phyloP scores from a whole-genome alignment of 1,140 invertebrate species.

The Drosophila ercepeae region DNA sequence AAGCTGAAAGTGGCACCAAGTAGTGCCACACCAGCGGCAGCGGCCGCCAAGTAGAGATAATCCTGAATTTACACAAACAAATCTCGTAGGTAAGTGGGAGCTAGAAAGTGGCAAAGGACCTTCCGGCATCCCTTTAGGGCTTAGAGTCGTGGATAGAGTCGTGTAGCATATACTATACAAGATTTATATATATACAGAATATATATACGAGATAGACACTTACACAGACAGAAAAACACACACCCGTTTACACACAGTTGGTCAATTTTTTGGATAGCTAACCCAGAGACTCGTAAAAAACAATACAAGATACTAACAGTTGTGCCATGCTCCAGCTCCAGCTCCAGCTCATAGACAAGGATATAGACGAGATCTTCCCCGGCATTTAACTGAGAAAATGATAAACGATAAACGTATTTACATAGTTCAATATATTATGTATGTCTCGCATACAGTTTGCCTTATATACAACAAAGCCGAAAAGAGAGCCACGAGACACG shows the following conservation, averaged over 20 bases:
- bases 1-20: conserved; percentile 71
- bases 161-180: conserved; percentile 75
- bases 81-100: conserved; percentile 58
- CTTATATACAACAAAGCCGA: conserved; percentile 72
- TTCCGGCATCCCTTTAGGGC: conserved; percentile 20
- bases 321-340: conserved; percentile 53
- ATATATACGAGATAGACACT: conserved; percentile 55
- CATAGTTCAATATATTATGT: conserved; percentile 79
- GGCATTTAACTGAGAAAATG: conserved; percentile 46
- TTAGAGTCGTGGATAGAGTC: conserved; percentile 59
- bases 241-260: conserved; percentile 14
- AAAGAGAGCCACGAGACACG: conserved; percentile 31
- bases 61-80: conserved; percentile 33
- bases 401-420: conserved; percentile 65
- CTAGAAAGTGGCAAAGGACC: conserved; percentile 21
- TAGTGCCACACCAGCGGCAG: conserved; percentile 59
- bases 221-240: neutral
- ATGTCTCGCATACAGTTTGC: conserved; percentile 78
- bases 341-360: conserved; percentile 39
- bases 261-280: conserved; percentile 42
- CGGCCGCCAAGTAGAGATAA: conserved; percentile 66
- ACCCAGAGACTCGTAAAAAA: conserved; percentile 15
- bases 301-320: conserved; percentile 18
- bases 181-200: conserved; percentile 68
- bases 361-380: conserved; percentile 57